Base-by-base conservation (phyloP, 2,888 invertebrate genomes). In the Limnephilus lunatus region DNA sequence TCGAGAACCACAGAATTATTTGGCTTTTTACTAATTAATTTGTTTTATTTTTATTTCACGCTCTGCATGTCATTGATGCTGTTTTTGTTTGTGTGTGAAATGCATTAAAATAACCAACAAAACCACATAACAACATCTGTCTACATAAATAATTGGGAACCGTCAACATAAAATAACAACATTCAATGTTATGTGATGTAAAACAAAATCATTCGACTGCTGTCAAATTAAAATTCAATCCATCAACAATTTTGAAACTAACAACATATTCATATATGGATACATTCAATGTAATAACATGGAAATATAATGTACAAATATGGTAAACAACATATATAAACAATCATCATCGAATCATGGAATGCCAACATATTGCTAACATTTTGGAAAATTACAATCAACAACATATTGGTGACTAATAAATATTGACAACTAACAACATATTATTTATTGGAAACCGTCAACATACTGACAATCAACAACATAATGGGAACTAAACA, bases 41-140 rank as follows among this genome's bases (percentile, higher is more conserved):
- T 95, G 95, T 94, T 93, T 91, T 94, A 85, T 95, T 95, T 94
- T 92, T 94, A 95, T 94, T 95, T 94, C 96, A 96, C 96, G 92
- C 94, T 94, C 94, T 94, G 94, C 94, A 91, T 94, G 92, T 94
- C 85, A 86, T 91, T 86, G 86, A 14, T 81, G 88, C 88, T 95
- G 95, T 95, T 95, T 94, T 94, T 94, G 95, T 95, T 96, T 96
- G 94, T 96, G 96, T 83, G 30, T 68, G 87, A 35, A 35, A 68
- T 89, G 80, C 81, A 89, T 80, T 89, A 68, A 53, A 25, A 87
- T 87, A 87, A 87, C 68, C 25, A 85, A 85, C 4, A 85, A 85
- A n/a, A 88, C 68, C 82, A 88, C 82, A 83, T 32, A 68, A 68
- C 5, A 91, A 30, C 85, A 35, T 31, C 68, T 85, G 35, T 85